Evolutionary conservation across 2,888 invertebrate genomes (phyloP), one percentile per base, ranked within the genome.

Genomic region (Pogonocherus hispidulus): DNA sequence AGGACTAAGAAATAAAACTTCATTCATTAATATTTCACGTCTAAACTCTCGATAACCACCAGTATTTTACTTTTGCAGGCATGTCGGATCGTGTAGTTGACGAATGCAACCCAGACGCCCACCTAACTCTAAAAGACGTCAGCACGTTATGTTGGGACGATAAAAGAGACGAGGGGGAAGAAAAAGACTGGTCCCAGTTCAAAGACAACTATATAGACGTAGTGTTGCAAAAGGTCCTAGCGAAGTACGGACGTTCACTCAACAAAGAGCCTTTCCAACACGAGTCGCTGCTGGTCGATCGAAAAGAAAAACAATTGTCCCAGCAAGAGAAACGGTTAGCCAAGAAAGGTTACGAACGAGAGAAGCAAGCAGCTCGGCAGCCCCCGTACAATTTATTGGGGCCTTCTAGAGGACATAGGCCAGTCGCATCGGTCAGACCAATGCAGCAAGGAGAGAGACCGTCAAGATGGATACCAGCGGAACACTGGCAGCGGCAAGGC

Each of bases 51-150:
- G n/a, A n/a, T n/a, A n/a, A n/a, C n/a, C n/a, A n/a, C n/a, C n/a
- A n/a, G n/a, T n/a, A n/a, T n/a, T n/a, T n/a, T n/a, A n/a, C n/a
- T n/a, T 19, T 55, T 55, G 5, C 6, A 85, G 85, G 86, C 67
- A 97, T 99, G 94, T 95, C 98, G 0, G 98, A 99, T 86, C 90
- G 99, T 14, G 98, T 99, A 3, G 98, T 99, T 0, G 99, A 99
- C 86, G 99, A 99, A 84, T 94, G 98, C 81, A 97, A 98, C 85
- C 98, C 98, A 0, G 97, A 99, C 82, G 97, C 97, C 0, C 95
- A 95, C 83, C 87, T 96, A 27, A 94, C 94, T 1, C 91, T 95
- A 86, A 95, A 95, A 85, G 96, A 96, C 81, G 93, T 95, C 32
- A 95, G 94, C 11, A 95, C 94, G 71, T 87, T 98, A 20, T 94